Evolutionary conservation across 1,140 invertebrate species (phyloP).

Genomic region (Sarcophaga peregrina): DNA sequence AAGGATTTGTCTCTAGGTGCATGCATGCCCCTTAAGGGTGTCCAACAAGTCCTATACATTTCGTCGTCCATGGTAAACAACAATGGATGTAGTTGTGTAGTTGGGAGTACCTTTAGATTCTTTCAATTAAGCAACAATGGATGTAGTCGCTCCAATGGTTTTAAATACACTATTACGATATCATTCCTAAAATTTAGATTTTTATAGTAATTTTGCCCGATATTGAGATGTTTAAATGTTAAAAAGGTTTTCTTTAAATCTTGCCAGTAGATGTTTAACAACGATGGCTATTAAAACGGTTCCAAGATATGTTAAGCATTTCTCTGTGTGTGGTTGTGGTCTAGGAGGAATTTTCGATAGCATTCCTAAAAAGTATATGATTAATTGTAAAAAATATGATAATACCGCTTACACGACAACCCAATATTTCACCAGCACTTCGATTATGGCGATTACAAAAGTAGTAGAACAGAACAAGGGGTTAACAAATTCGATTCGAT

Average conservation of each 20-base stretch:
- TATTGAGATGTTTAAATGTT: no score
- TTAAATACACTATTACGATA: not conserved
- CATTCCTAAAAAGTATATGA: constrained; percentile 2
- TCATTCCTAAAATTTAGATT: not conserved
- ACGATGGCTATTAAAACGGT: no score
- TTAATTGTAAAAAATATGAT: not conserved
- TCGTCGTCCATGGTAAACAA: not conserved
- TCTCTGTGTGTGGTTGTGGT: not conserved
- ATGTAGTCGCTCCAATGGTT: not conserved
- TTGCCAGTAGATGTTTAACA: no score
- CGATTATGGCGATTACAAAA: not conserved
- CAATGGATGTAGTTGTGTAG: constrained; percentile 10
- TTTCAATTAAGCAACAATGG: not conserved
- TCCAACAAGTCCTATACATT: no score
- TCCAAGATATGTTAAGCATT: no score
- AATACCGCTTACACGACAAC: not conserved
- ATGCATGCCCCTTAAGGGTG: no score
- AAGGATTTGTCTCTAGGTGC: no score
- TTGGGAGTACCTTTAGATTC: not conserved
- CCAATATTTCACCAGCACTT: not conserved
- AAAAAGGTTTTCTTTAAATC: no score
- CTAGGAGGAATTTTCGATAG: not conserved
- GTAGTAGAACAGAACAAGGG: not conserved
- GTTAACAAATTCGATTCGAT: not conserved
- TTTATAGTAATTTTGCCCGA: not conserved